A percentile compares a stretch with the other conserved stretches of the same genome.
Evolutionary conservation across 2,888 invertebrate species (phyloP).

Genomic region (Drosophila infuscata): DNA sequence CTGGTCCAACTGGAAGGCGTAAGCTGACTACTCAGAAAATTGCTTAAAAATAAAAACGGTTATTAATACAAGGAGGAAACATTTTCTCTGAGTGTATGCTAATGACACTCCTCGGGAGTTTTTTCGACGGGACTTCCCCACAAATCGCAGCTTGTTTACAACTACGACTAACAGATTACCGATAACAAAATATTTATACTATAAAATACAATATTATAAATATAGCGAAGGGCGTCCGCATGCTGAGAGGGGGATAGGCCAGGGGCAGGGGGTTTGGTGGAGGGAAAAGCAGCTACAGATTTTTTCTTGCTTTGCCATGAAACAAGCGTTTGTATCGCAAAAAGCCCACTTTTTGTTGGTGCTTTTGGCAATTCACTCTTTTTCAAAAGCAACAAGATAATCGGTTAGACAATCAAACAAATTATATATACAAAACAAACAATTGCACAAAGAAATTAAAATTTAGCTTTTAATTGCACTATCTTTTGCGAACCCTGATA

Average conservation of each 20-base stretch:
- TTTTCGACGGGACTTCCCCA: conserved; percentile 17
- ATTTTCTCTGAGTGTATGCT: not conserved
- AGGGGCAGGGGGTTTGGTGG: not conserved
- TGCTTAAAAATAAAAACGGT: conserved; percentile 38
- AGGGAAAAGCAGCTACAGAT: not conserved
- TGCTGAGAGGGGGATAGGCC: not conserved
- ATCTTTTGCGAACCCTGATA: not conserved
- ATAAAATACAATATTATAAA: not conserved
- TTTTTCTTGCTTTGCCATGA: not conserved
- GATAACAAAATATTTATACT: not conserved
- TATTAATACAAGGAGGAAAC: conserved; percentile 35
- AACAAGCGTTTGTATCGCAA: not conserved
- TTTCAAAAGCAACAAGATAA: not conserved
- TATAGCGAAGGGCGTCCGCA: not conserved
- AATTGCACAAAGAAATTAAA: not conserved
- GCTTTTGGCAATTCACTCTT: not conserved
- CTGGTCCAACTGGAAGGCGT: conserved; percentile 82
- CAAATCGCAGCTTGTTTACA: not conserved
- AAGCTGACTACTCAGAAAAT: conserved; percentile 22
- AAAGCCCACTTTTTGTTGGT: not conserved
- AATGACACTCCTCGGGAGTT: conserved; percentile 10
- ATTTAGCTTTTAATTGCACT: not conserved
- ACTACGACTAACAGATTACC: not conserved
- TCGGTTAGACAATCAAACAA: not conserved
- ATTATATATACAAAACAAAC: not conserved